These are phyloP conservation scores for Chymomyza fuscimana DNA, from an alignment of 2,888 invertebrate species.

Conservation along the genomic window DNA sequence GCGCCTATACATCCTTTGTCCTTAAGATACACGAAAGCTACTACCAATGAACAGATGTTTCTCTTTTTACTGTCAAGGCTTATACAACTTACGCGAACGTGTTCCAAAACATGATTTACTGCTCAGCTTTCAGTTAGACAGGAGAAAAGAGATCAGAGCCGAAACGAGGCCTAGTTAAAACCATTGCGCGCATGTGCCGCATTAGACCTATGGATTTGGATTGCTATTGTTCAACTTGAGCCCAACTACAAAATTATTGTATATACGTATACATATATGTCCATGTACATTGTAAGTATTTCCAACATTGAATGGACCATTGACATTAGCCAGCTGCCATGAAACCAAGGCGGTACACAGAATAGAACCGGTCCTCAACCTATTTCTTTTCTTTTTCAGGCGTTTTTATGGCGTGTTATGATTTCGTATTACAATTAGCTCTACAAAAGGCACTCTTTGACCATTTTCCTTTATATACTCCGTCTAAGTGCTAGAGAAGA, in stretches of 20 bases:
- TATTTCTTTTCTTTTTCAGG: constrained; percentile 42
- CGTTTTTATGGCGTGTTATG: constrained; percentile 71
- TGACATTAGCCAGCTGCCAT: constrained; percentile 63
- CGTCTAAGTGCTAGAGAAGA: background rate
- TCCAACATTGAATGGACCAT: constrained; percentile 1
- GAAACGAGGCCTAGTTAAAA: background rate
- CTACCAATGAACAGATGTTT: constrained; percentile 58
- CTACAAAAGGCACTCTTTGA: constrained; percentile 59
- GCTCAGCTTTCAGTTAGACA: constrained; percentile 43
- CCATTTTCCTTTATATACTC: constrained; percentile 33
- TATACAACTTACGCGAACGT: constrained; percentile 46
- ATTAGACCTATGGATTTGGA: background rate
- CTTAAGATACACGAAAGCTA: constrained; percentile 36
- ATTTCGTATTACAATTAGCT: constrained; percentile 70
- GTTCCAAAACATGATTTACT: constrained; percentile 70
- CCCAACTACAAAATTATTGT: too few species aligned
- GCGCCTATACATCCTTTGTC: constrained; percentile 50
- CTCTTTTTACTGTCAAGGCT: background rate
- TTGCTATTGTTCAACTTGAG: background rate
- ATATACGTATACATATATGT: background rate
- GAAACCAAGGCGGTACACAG: constrained; percentile 9
- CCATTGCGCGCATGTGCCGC: background rate
- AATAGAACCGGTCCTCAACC: constrained; percentile 53
- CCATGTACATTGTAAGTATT: background rate
- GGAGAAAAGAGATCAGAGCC: background rate